A percentile compares a stretch with the other conserved stretches of the same genome.
These are phyloP conservation scores for Noctuana brunneofusca DNA, from an alignment of 2,888 invertebrate genomes.

Conservation along the genomic window DNA sequence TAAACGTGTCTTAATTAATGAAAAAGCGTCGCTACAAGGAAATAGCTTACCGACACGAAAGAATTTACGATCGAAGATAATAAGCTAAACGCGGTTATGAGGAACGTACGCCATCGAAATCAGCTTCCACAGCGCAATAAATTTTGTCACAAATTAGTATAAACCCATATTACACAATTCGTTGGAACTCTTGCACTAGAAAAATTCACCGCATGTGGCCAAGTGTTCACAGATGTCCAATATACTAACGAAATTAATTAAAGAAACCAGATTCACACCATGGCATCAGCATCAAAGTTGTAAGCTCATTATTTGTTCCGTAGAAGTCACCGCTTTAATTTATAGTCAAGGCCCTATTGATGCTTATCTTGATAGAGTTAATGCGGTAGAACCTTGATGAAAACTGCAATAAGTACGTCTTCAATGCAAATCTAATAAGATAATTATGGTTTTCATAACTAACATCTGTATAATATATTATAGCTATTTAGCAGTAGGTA, in stretches of 20 bases:
- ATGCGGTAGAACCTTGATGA: background rate
- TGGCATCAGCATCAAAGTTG: constrained; percentile 2
- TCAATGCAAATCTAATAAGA: background rate
- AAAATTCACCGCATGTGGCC: constrained; percentile 44
- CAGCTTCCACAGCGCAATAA: constrained; percentile 28
- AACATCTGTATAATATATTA: too few species aligned
- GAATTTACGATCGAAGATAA: constrained; percentile 28
- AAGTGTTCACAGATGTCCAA: constrained; percentile 24
- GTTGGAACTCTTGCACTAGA: constrained; percentile 24
- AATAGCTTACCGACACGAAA: constrained; percentile 6
- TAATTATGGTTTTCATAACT: too few species aligned
- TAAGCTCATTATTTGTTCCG: constrained; percentile 4
- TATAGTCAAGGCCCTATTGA: background rate
- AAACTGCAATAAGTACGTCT: background rate
- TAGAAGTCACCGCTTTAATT: background rate
- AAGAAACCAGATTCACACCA: constrained; percentile 33
- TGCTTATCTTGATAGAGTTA: background rate
- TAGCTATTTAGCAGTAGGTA: too few species aligned
- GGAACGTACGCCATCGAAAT: background rate
- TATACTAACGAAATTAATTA: constrained; percentile 35
- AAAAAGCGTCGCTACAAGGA: background rate
- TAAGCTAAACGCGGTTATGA: constrained; percentile 22
- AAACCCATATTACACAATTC: constrained; percentile 22
- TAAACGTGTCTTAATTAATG: constrained; percentile 24
- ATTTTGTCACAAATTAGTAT: constrained; percentile 30